Evolutionary conservation across 2,797 vertebrate genomes (phyloP).

Genomic region (Gila robusta): DNA sequence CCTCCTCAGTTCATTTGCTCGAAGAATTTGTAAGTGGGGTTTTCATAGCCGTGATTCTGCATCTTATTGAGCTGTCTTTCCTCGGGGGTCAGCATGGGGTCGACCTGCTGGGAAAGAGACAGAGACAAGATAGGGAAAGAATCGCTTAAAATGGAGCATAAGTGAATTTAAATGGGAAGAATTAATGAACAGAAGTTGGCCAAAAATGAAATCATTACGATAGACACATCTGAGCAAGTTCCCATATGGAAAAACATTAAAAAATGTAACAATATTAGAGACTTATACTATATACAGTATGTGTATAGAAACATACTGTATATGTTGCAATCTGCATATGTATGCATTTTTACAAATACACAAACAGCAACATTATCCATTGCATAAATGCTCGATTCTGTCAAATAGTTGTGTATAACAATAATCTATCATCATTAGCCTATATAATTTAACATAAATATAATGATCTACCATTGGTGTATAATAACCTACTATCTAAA

Average conservation of each 20-base stretch:
- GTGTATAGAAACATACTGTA: background rate
- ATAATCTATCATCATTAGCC: background rate
- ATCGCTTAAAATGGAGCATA: background rate
- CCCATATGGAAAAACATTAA: background rate
- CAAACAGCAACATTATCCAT: background rate
- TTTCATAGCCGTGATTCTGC: conserved; percentile 88
- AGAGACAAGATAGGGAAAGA: background rate
- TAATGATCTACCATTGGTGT: too few relatives aligned
- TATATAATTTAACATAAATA: background rate
- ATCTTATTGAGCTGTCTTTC: conserved; percentile 91
- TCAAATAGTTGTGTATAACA: background rate
- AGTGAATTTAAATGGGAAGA: background rate
- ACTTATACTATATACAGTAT: background rate
- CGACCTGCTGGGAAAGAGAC: conserved; percentile 74
- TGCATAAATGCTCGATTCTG: background rate
- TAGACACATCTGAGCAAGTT: background rate
- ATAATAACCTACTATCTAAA: background rate
- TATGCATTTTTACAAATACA: background rate
- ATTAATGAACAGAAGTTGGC: background rate
- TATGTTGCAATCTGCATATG: background rate
- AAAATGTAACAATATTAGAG: background rate
- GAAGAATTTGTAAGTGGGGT: conserved; percentile 87
- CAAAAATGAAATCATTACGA: background rate
- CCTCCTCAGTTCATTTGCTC: conserved; percentile 86
- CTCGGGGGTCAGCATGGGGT: conserved; percentile 84